These are phyloP conservation scores for Eidolon helvum DNA, from an alignment of 2,113 vertebrate species.

Conservation along the genomic window DNA sequence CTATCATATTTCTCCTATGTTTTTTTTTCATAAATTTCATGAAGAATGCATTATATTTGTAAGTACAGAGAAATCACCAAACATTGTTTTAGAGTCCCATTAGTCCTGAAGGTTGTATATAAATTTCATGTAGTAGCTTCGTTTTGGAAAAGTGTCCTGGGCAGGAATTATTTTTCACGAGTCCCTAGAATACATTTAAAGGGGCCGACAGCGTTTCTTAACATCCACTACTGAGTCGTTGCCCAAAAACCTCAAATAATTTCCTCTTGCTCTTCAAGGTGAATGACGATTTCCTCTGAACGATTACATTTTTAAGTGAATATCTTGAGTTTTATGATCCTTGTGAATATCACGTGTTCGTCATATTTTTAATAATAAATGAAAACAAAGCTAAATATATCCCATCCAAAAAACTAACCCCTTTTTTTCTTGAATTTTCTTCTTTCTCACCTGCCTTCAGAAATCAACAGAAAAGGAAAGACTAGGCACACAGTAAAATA, in stretches of 20 bases:
- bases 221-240: background rate
- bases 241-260: background rate
- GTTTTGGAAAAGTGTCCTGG: background rate
- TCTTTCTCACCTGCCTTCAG: background rate
- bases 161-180: background rate
- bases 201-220: background rate
- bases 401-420: background rate
- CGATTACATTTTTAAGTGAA: background rate
- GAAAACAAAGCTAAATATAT: background rate
- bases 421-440: background rate
- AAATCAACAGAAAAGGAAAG: background rate
- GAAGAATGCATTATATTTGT: fast-evolving
- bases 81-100: background rate
- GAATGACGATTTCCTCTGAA: background rate
- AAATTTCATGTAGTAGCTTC: background rate
- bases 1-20: no score
- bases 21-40: fast-evolving
- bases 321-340: background rate
- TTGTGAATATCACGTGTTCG: background rate
- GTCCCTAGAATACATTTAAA: background rate
- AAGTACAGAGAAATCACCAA: background rate
- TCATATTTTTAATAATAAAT: background rate
- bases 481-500: background rate
- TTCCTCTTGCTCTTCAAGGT: background rate
- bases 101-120: background rate